phyloP scores from a whole-genome alignment of 2,113 vertebrate species.

The Dissostichus mawsoni region DNA sequence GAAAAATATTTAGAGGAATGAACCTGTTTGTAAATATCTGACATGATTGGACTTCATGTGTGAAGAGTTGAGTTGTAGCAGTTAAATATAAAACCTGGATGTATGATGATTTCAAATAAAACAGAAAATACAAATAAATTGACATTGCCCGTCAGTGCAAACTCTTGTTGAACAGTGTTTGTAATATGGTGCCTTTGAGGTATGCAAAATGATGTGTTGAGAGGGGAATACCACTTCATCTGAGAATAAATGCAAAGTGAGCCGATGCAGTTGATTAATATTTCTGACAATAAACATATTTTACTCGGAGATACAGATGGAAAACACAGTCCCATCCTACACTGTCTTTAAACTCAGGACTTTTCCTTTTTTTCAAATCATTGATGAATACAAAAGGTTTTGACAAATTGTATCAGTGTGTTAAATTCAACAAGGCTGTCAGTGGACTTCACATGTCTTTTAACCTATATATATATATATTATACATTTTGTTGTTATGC shows the following conservation, averaged over 20 bases:
- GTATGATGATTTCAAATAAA: slow-evolving; percentile 2
- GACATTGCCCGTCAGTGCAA: not conserved
- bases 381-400: not conserved
- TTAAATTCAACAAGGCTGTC: not conserved
- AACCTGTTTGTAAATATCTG: not conserved
- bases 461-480: too few species aligned
- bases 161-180: not conserved
- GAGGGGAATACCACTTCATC: not conserved
- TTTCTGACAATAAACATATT: not conserved
- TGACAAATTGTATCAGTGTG: slow-evolving; percentile 11
- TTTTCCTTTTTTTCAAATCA: slow-evolving; percentile 35
- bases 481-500: too few species aligned
- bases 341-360: not conserved
- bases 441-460: not conserved
- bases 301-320: slow-evolving; percentile 14
- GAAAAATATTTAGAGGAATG: not conserved
- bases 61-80: not conserved
- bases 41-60: not conserved
- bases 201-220: not conserved
- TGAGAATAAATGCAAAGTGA: not conserved
- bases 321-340: slow-evolving; percentile 2
- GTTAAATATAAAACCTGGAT: not conserved
- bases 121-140: not conserved
- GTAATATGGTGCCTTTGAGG: not conserved
- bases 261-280: slow-evolving; percentile 8